Evolutionary conservation across 2,113 vertebrate genomes (phyloP).

Genomic region (Coturnix japonica): DNA sequence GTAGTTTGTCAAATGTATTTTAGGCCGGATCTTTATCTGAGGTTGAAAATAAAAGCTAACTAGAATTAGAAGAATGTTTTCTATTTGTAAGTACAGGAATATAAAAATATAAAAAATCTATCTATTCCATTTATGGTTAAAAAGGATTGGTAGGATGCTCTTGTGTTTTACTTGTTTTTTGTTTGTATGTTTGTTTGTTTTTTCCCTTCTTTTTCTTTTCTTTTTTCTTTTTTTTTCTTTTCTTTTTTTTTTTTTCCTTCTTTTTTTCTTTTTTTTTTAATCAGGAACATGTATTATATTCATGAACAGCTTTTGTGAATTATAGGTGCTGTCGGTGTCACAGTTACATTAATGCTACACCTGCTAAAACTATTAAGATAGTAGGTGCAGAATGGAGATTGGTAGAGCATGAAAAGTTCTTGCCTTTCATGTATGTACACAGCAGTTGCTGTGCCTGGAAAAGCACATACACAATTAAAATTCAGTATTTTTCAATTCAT

Average conservation of each 20-base stretch:
- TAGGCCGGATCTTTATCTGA: background rate
- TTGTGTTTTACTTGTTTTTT: fast-evolving
- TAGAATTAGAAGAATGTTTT: background rate
- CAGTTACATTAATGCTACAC: background rate
- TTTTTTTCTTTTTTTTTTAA: background rate
- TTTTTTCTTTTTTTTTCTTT: too few relatives aligned
- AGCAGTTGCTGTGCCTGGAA: background rate
- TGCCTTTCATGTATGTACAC: background rate
- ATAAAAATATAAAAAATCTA: background rate
- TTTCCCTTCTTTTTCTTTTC: too few relatives aligned
- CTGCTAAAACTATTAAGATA: background rate
- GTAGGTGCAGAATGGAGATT: background rate
- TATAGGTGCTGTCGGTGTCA: background rate
- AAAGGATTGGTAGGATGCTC: background rate
- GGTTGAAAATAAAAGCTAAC: background rate
- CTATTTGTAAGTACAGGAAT: background rate
- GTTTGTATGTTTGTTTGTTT: too few relatives aligned
- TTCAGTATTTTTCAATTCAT: background rate
- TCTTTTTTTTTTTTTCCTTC: background rate
- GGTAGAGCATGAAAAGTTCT: background rate
- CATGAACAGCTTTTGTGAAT: background rate
- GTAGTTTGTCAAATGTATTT: background rate
- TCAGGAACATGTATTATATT: background rate
- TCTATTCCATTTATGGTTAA: background rate
- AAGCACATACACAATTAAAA: background rate